phyloP scores from a whole-genome alignment of 1,140 invertebrate genomes.

The Ephestia elutella region DNA sequence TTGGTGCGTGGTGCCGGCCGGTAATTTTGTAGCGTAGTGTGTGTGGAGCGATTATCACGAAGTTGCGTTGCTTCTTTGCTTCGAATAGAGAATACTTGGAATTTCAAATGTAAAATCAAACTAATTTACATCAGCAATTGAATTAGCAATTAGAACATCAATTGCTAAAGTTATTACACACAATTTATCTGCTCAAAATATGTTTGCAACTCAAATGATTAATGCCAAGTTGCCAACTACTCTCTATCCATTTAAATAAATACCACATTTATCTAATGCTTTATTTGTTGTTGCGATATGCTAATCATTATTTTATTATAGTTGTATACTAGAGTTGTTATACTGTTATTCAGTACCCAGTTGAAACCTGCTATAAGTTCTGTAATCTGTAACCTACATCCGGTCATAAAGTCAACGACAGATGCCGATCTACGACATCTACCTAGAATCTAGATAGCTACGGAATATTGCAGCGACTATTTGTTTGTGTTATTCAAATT shows the following conservation, averaged over 20 bases:
- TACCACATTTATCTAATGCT: background rate
- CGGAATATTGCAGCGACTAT: background rate
- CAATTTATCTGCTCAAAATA: too few relatives aligned
- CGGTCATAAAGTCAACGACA: background rate
- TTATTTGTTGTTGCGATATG: constrained; percentile 3
- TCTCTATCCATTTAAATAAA: background rate
- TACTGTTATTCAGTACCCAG: background rate
- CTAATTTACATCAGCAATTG: background rate
- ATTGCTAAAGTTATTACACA: too few relatives aligned
- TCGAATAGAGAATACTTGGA: background rate
- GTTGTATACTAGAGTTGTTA: background rate
- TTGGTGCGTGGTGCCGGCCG: constrained; percentile 27
- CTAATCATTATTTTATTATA: background rate
- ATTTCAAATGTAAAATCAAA: background rate
- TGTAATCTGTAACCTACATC: background rate
- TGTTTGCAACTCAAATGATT: too few relatives aligned
- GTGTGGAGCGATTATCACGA: constrained; percentile 15
- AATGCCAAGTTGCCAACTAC: too few relatives aligned
- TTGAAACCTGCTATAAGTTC: background rate
- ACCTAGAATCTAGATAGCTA: background rate
- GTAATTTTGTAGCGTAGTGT: constrained; percentile 18
- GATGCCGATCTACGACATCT: background rate
- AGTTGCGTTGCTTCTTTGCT: background rate
- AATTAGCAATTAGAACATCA: background rate
- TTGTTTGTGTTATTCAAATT: too few relatives aligned